Evolutionary conservation across 1,140 invertebrate genomes (phyloP), one percentile per base, ranked within the genome.

Genomic region (Chymomyza costata): DNA sequence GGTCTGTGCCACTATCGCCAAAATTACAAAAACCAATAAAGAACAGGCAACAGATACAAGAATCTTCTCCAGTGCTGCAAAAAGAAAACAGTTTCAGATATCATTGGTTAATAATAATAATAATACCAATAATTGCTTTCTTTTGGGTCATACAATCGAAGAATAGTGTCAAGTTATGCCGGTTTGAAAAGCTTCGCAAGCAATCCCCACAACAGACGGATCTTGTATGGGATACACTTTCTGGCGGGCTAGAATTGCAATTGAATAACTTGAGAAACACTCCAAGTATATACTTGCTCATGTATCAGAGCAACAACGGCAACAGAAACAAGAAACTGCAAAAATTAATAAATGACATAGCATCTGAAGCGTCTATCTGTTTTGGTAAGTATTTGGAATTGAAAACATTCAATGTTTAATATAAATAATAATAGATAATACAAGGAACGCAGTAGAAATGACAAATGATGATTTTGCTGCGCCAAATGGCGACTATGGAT

Each of bases 211-310:
- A 34, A 6, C 74, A 81, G 25, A 32, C 54, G 1, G 2, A 25
- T 0, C 31, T 47, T 1, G 50, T 82, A 2, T 84, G 82, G 82
- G 28, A 8, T 0, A 54, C 55, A n/a, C 39, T 84, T 3, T 38
- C 37, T 3, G 58, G 34, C 1, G 80, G 64, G 1, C 61, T 82
- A 31, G 70, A 84, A 43, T 39, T 58, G 28, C 25, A 83, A 10
- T 35, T 84, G 0, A 84, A 84, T 46, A 67, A 74, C 14, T 19
- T 16, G 6, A 40, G 7, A 0, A 21, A 37, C 3, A 52, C 34
- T 0, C 74, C 82, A 3, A 68, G 55, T 43, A 56, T 84, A 0
- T 83, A 62, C 38, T 37, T 84, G 17, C 65, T 84, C 18, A 8
- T 81, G 10, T 53, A 84, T 15, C 43, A 67, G 3, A 54, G 53